phyloP scores from a whole-genome alignment of 2,113 vertebrate species.

The Phalacrocorax aristotelis region DNA sequence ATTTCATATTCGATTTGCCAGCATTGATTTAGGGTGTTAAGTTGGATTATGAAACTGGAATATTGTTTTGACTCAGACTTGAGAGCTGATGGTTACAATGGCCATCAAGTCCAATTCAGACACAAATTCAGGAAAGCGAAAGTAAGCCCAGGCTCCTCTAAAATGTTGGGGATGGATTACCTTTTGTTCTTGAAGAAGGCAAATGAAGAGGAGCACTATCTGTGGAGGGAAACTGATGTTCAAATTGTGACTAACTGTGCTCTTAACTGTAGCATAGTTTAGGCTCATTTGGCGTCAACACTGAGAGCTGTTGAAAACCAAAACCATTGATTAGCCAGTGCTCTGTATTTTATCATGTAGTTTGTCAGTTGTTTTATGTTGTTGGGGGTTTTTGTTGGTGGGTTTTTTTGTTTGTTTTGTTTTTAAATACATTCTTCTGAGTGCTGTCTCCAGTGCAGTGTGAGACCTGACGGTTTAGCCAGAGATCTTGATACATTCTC shows the following conservation, averaged over 20 bases:
- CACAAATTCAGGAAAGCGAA: neutral
- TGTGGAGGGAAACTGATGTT: neutral
- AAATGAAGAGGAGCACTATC: neutral
- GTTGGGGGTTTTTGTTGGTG: no score
- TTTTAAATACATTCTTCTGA: neutral
- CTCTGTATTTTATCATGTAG: neutral
- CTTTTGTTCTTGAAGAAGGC: neutral
- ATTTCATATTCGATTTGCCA: neutral
- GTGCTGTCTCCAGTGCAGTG: neutral
- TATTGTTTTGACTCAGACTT: neutral
- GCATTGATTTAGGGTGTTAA: neutral
- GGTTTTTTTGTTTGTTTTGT: neutral
- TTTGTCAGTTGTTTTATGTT: neutral
- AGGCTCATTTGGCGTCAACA: neutral
- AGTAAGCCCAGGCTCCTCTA: neutral
- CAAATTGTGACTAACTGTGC: neutral
- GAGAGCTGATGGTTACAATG: neutral
- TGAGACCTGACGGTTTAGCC: neutral
- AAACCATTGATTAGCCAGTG: neutral
- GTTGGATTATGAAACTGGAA: neutral
- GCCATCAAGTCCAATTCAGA: neutral
- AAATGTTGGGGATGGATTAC: neutral
- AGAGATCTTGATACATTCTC: neutral
- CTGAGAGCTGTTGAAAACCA: neutral
- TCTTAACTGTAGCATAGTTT: neutral